Evolutionary conservation across 2,888 invertebrate species (phyloP).

Genomic region (Axea sp.): DNA sequence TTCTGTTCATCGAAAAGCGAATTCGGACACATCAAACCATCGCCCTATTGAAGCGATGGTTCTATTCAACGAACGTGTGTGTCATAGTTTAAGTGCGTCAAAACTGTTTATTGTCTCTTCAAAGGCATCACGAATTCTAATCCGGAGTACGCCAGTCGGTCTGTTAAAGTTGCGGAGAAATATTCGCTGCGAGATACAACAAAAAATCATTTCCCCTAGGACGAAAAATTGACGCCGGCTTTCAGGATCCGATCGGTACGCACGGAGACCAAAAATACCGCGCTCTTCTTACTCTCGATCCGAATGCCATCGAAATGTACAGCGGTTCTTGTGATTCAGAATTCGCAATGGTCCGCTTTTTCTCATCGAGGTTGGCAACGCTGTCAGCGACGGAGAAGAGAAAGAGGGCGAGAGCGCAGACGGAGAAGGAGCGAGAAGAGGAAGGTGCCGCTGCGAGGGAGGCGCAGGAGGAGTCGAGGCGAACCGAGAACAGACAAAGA

Average conservation of each 20-base stretch:
- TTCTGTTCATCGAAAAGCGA: slow-evolving; percentile 2
- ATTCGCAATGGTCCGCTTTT: slow-evolving; percentile 39
- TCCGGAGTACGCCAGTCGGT: too few species aligned
- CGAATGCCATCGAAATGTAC: slow-evolving; percentile 35
- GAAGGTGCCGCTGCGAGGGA: slow-evolving; percentile 21
- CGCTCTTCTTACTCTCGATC: slow-evolving; percentile 14
- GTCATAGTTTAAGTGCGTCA: not conserved
- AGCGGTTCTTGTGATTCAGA: slow-evolving; percentile 39
- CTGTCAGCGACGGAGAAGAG: slow-evolving; percentile 17
- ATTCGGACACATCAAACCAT: not conserved
- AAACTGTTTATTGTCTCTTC: slow-evolving; percentile 2
- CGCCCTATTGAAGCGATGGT: not conserved
- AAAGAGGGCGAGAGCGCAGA: slow-evolving; percentile 6
- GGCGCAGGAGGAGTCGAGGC: slow-evolving; percentile 35
- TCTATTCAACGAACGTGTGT: not conserved
- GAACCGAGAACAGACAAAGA: slow-evolving; percentile 49
- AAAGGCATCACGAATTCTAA: not conserved
- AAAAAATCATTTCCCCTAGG: too few species aligned
- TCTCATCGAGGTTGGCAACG: slow-evolving; percentile 42
- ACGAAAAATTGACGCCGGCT: slow-evolving; percentile 7
- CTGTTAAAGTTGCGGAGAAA: slow-evolving; percentile 1
- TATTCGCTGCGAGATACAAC: not conserved
- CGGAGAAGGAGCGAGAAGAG: slow-evolving; percentile 23
- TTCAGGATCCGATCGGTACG: slow-evolving; percentile 23
- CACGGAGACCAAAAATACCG: slow-evolving; percentile 26